A percentile compares a stretch with the other conserved stretches of the same genome.
These are phyloP conservation scores for Cygnus atratus DNA, from an alignment of 2,113 vertebrate genomes.

Conservation along the genomic window DNA sequence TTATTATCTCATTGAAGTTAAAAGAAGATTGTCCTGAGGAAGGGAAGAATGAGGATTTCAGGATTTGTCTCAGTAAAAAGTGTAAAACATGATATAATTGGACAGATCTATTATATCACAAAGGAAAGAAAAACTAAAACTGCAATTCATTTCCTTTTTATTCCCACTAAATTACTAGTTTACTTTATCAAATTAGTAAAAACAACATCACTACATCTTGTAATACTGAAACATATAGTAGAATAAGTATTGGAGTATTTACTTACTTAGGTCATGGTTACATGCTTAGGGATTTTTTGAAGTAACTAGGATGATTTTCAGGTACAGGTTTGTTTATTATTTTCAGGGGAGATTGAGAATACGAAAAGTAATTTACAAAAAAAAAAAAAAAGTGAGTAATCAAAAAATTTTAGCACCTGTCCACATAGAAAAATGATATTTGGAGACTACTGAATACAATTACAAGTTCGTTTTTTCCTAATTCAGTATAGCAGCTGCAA, in stretches of 20 bases:
- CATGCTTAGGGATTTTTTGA: not conserved
- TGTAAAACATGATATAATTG: not conserved
- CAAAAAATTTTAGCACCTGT: not conserved
- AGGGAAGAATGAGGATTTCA: not conserved
- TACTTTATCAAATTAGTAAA: not conserved
- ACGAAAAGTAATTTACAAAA: not conserved
- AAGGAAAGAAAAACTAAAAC: not conserved
- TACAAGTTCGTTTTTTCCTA: not conserved
- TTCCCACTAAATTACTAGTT: not conserved
- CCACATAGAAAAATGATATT: not conserved
- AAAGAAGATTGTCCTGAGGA: conserved; percentile 20
- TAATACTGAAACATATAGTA: not conserved
- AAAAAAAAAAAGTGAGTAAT: not conserved
- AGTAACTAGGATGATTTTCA: not conserved
- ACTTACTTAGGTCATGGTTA: not conserved
- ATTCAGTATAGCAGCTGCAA: not conserved
- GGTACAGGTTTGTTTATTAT: not conserved
- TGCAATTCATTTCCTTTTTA: not conserved
- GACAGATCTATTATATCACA: not conserved
- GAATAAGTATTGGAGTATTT: not conserved
- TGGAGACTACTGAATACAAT: not conserved
- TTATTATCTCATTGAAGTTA: conserved; percentile 13
- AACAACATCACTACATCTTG: not conserved
- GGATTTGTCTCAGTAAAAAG: conserved; percentile 21
- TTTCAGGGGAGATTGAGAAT: not conserved